Conservation (phyloP, 2,888 invertebrate species). For the Watsonalla cultraria region DNA sequence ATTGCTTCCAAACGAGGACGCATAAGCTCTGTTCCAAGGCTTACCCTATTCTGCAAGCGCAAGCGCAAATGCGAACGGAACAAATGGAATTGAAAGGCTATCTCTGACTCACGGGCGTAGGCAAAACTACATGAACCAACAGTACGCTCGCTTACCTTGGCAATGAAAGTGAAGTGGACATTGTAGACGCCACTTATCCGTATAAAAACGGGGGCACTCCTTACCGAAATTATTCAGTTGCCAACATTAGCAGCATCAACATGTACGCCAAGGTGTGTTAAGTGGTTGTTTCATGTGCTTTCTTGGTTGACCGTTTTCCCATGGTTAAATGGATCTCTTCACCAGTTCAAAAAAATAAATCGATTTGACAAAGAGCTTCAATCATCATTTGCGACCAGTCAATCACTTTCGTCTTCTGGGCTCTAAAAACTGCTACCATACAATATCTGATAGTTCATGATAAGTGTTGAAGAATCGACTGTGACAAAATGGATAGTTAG, state of each 20-base stretch:
- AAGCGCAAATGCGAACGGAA: slow-evolving; percentile 45
- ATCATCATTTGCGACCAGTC: too few relatives aligned
- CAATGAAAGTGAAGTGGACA: slow-evolving; percentile 74
- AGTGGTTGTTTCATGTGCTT: slow-evolving; percentile 10
- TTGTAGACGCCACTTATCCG: slow-evolving; percentile 44
- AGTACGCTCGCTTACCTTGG: slow-evolving; percentile 60
- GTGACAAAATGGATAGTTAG: too few relatives aligned
- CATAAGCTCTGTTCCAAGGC: slow-evolving; percentile 42
- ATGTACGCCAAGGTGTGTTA: slow-evolving; percentile 75
- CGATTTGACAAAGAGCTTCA: too few relatives aligned
- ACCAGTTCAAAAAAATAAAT: too few relatives aligned
- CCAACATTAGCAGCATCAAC: slow-evolving; percentile 70
- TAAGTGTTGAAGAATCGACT: too few relatives aligned
- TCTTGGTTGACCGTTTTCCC: background rate
- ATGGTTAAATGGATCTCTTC: too few relatives aligned
- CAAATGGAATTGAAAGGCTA: slow-evolving; percentile 72
- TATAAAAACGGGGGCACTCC: slow-evolving; percentile 73
- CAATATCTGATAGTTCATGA: too few relatives aligned
- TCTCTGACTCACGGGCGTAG: slow-evolving; percentile 63
- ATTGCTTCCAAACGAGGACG: slow-evolving; percentile 13
- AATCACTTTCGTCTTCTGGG: too few relatives aligned
- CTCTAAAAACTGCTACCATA: too few relatives aligned
- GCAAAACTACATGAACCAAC: slow-evolving; percentile 33
- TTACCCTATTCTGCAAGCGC: slow-evolving; percentile 31
- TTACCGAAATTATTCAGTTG: slow-evolving; percentile 71